Base-by-base conservation (phyloP, 2,113 vertebrate genomes). In the Mesocricetus auratus region DNA sequence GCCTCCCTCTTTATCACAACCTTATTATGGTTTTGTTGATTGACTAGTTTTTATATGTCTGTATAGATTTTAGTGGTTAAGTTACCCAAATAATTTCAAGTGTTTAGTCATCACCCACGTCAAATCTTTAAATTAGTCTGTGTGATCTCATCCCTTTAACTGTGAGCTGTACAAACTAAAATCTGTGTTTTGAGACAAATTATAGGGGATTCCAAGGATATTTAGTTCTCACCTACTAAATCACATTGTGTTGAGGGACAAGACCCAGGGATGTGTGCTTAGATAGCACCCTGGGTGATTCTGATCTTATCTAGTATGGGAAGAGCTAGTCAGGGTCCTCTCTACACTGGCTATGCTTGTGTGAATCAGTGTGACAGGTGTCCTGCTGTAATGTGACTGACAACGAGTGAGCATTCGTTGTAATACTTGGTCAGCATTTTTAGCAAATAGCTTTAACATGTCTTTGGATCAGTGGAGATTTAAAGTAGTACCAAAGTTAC, bases 131-230 rank as follows among this genome's bases (percentile, higher is more conserved):
- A 92, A 74, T 71, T 47, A 85, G 11, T 77, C 58, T 22, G 29
- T 73, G 83, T 66, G 73, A 47, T 24, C 71, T 83, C 93, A 68
- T 89, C 15, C 42, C n/a, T 85, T 87, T 73, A 47, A 68, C n/a
- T 33, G 21, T 47, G 73, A 92, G 10, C 21, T 78, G 21, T 87
- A 24, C 19, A 93, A 93, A 90, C n/a, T 86, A 53, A 90, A 96
- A 39, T 78, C 29, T 7, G 22, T 92, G 45, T 93, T 83, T 79
- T 0, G 77, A 64, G 75, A 96, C 69, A 93, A 91, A 85, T 96
- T 60, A 73, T 66, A 22, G 39, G 45, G 68, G n/a, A 85, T 85
- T 24, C 21, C n/a, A 88, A 87, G 39, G 82, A 73, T 86, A 85
- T 82, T 68, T 77, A 58, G 53, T 64, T 26, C 53, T 36, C 11